These are phyloP conservation scores for Girardinichthys multiradiatus DNA, from an alignment of 2,113 vertebrate species.

Conservation along the genomic window DNA sequence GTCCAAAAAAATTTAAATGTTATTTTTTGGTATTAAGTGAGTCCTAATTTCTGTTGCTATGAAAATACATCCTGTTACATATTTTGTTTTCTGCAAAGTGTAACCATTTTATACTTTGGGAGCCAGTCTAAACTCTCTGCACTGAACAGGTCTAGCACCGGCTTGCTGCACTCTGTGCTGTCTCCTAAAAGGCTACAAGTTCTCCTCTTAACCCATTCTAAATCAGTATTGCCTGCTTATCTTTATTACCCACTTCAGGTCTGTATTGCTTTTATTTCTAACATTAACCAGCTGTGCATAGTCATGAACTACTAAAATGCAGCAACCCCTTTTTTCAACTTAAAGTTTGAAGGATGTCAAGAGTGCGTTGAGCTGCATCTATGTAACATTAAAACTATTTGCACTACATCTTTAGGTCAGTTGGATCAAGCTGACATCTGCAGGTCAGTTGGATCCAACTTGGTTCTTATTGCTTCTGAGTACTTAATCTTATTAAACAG, in stretches of 20 bases:
- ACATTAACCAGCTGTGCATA: conserved; percentile 8
- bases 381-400: conserved; percentile 20
- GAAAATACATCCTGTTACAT: neutral
- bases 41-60: neutral
- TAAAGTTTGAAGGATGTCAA: conserved; percentile 5
- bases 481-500: conserved; percentile 49
- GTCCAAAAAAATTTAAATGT: neutral
- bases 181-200: conserved; percentile 34
- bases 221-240: conserved; percentile 1
- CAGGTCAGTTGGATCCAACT: conserved; percentile 21
- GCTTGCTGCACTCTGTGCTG: conserved; percentile 10
- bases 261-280: conserved; percentile 13
- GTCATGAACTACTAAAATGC: neutral
- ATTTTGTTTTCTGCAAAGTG: neutral
- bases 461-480: conserved; percentile 17
- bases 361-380: neutral
- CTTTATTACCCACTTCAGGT: conserved; percentile 4
- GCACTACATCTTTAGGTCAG: conserved; percentile 19
- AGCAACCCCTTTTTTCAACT: conserved; percentile 6
- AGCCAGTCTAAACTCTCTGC: conserved; percentile 18
- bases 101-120: conserved; percentile 1
- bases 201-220: conserved; percentile 22
- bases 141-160: neutral
- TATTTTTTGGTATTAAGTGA: neutral
- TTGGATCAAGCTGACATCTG: conserved; percentile 21